These are phyloP conservation scores for Enteromius treurensis DNA, from an alignment of 2,797 vertebrate genomes.

Conservation along the genomic window DNA sequence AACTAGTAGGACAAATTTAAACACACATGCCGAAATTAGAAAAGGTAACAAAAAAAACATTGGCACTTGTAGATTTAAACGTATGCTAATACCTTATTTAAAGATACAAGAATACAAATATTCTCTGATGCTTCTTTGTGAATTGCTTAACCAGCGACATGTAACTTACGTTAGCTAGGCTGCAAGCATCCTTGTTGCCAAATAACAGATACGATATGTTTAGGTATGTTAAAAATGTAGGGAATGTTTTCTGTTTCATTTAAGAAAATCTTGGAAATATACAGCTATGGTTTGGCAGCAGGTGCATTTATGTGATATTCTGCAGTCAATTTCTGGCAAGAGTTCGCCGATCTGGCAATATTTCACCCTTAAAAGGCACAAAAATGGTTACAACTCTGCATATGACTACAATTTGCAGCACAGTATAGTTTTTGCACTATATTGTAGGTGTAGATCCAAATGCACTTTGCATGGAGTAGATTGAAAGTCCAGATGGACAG, in stretches of 20 bases:
- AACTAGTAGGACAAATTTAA: not conserved
- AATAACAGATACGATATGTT: not conserved
- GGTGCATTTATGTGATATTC: not conserved
- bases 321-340: not conserved
- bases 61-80: not conserved
- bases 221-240: not conserved
- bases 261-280: not conserved
- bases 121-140: not conserved
- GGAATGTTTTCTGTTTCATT: not conserved
- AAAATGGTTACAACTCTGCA: not conserved
- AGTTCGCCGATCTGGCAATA: not conserved
- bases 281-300: not conserved
- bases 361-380: conserved; percentile 1
- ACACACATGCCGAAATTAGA: not conserved
- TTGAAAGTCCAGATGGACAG: conserved; percentile 31
- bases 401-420: conserved; percentile 14
- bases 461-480: not conserved
- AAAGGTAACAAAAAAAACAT: not conserved
- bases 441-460: not conserved
- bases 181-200: not conserved
- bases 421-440: not conserved
- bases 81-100: not conserved
- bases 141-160: not conserved
- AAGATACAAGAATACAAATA: not conserved
- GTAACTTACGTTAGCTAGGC: not conserved